phyloP scores from a whole-genome alignment of 2,797 vertebrate species.

The Spatula clypeata region DNA sequence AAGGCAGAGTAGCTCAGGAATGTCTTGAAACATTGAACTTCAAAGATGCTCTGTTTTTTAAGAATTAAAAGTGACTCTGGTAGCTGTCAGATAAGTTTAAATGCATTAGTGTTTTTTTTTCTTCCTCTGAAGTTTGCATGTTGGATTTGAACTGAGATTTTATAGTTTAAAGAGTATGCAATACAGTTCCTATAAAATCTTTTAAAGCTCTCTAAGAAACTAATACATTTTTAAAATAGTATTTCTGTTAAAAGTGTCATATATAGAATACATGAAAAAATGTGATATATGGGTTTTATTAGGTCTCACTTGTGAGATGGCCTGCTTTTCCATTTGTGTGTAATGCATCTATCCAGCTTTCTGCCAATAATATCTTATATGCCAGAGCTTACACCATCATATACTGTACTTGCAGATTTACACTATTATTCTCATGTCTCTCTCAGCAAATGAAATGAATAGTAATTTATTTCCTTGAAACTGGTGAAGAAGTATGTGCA shows the following conservation, averaged over 20 bases:
- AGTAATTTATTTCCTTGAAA: constrained; percentile 9
- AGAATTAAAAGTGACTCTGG: neutral
- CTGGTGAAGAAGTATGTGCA: neutral
- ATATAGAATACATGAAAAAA: constrained; percentile 7
- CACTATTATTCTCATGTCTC: neutral
- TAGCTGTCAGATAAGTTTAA: constrained; percentile 9
- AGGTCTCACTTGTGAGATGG: neutral
- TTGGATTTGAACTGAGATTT: neutral
- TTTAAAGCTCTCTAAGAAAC: constrained; percentile 24
- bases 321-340: neutral
- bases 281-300: constrained; percentile 6
- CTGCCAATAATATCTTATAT: neutral
- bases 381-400: neutral
- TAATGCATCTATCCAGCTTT: neutral
- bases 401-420: neutral
- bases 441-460: neutral
- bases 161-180: neutral
- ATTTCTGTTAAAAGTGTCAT: constrained; percentile 24
- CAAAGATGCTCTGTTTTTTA: neutral
- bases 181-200: neutral
- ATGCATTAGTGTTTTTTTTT: neutral
- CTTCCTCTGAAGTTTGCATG: neutral
- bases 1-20: neutral
- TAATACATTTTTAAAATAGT: neutral
- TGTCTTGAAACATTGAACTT: neutral